Conservation (phyloP, 2,113 vertebrate genomes). For the Thymallus thymallus region DNA sequence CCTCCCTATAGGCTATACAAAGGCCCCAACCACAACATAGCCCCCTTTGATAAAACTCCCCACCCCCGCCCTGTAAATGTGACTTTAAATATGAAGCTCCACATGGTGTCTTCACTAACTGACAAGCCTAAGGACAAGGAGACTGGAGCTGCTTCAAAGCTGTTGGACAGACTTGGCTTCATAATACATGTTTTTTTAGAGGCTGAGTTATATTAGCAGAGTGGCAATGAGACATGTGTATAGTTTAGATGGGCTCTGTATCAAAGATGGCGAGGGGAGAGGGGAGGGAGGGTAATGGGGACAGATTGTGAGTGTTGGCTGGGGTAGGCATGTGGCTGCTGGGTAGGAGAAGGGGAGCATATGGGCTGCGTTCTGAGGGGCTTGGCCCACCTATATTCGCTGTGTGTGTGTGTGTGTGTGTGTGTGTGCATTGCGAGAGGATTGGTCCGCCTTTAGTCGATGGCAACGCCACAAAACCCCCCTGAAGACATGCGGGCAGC, state of each 20-base stretch:
- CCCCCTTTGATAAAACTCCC: background rate
- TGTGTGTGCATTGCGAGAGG: constrained; percentile 51
- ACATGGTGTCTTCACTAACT: too few relatives aligned
- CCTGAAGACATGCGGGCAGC: constrained; percentile 50
- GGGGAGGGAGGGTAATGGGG: constrained; percentile 41
- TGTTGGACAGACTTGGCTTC: background rate
- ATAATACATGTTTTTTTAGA: constrained; percentile 11
- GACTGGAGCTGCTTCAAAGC: constrained; percentile 8
- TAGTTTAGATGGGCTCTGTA: constrained; percentile 52
- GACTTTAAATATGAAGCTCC: constrained; percentile 10
- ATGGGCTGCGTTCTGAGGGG: constrained; percentile 67
- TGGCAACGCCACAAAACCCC: constrained; percentile 28
- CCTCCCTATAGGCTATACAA: too few relatives aligned
- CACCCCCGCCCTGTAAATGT: background rate
- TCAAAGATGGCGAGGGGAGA: constrained; percentile 49
- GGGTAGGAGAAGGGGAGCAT: constrained; percentile 12
- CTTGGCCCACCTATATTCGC: constrained; percentile 67
- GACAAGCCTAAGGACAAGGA: background rate
- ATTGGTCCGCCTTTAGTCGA: constrained; percentile 67
- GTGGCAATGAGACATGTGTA: constrained; percentile 38
- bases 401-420: too few relatives aligned
- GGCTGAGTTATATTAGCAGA: constrained; percentile 3
- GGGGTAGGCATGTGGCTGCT: constrained; percentile 16
- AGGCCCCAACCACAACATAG: background rate
- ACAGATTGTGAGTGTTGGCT: constrained; percentile 73